phyloP scores from a whole-genome alignment of 2,113 vertebrate species.

The Girardinichthys multiradiatus region DNA sequence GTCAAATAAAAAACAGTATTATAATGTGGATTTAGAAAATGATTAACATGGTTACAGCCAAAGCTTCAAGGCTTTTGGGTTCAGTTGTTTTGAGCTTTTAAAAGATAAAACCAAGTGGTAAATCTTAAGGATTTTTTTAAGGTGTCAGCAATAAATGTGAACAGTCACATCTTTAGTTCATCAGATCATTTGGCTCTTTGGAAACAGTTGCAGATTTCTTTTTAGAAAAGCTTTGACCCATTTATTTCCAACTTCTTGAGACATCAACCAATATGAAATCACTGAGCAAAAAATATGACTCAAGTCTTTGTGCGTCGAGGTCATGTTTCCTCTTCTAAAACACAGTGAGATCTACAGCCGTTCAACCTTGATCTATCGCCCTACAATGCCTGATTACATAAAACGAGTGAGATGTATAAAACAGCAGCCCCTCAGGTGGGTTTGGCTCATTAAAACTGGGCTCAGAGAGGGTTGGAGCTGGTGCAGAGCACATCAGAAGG shows the following conservation, averaged over 20 bases:
- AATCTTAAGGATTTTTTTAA: not conserved
- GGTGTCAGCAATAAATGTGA: not conserved
- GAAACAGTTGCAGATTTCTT: not conserved
- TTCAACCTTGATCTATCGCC: slow-evolving; percentile 42
- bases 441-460: slow-evolving; percentile 35
- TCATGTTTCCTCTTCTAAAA: not conserved
- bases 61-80: not conserved
- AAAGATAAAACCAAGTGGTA: not conserved
- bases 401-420: slow-evolving; percentile 35
- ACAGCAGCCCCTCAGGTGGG: slow-evolving; percentile 40
- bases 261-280: not conserved
- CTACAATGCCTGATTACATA: slow-evolving; percentile 22
- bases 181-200: slow-evolving; percentile 3
- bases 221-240: slow-evolving; percentile 24
- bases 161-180: not conserved
- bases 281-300: not conserved
- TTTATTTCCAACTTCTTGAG: slow-evolving; percentile 7
- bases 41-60: not conserved
- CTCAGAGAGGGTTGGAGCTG: slow-evolving; percentile 3
- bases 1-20: too few relatives aligned
- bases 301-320: not conserved
- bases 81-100: not conserved
- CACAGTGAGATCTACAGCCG: slow-evolving; percentile 15
- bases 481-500: slow-evolving; percentile 27
- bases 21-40: not conserved